These are phyloP conservation scores for Meteorus sp. DNA, from an alignment of 1,140 invertebrate genomes.

Conservation along the genomic window DNA sequence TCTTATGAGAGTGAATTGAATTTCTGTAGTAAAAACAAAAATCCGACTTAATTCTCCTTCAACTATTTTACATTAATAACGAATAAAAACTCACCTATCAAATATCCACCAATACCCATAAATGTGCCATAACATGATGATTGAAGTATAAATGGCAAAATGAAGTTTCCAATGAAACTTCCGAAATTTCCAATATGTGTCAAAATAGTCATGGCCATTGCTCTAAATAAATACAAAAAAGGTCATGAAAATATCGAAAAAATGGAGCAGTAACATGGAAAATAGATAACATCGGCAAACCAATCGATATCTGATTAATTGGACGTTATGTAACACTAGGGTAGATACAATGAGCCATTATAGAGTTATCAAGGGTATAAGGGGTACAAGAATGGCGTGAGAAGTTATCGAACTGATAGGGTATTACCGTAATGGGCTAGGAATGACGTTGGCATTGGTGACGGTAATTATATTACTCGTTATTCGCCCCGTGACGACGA, in stretches of 20 bases:
- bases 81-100: constrained; percentile 39
- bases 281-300: background rate
- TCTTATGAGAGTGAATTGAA: no score
- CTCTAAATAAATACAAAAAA: constrained; percentile 30
- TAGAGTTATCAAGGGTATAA: constrained; percentile 10
- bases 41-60: background rate
- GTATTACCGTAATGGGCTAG: constrained; percentile 49
- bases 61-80: background rate
- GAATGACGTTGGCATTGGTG: constrained; percentile 46
- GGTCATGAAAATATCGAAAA: background rate
- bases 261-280: background rate
- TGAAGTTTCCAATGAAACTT: constrained; percentile 46
- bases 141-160: constrained; percentile 45
- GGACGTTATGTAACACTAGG: background rate
- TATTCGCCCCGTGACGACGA: constrained; percentile 49
- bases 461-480: constrained; percentile 40
- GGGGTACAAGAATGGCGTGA: no score
- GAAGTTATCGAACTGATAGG: background rate
- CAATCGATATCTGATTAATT: no score
- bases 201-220: constrained; percentile 40
- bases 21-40: background rate
- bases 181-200: constrained; percentile 47
- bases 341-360: constrained; percentile 11
- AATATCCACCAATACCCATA: constrained; percentile 43
- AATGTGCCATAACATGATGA: constrained; percentile 41